Evolutionary conservation across 2,113 vertebrate genomes (phyloP), one percentile per base, ranked within the genome.

Genomic region (Mustelus asterias): DNA sequence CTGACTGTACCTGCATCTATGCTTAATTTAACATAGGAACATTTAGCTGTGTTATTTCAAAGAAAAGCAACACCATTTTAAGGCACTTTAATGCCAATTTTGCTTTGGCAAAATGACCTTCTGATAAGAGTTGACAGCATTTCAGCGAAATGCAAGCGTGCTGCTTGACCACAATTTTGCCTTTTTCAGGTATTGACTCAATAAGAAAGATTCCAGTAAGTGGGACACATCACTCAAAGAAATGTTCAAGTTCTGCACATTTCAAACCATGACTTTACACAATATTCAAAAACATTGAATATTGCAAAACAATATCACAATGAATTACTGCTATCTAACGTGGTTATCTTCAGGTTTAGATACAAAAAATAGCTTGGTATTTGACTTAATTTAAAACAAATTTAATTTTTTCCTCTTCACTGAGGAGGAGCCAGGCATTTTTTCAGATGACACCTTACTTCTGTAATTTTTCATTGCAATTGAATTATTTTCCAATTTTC

Each of bases 41-140:
- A 37, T 69, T 94, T 94, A 70, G 69, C 70, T 65, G 22, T 44
- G 41, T 26, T 94, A 94, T 94, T 94, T 48, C 41, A 94, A 48
- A 94, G 93, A 41, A 41, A 48, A 94, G 44, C 93, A 94, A 20
- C 37, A 48, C 65, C 24, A 94, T 70, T 70, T 94, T 22, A 70
- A 94, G 63, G 18, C 37, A 94, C 93, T 44, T 44, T 41, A 44
- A 70, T 70, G 93, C 93, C 65, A 94, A 44, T 94, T 70, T 44
- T 48, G 41, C 9, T 94, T 94, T 70, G 65, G 37, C 10, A 24
- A 22, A 72, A 70, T 70, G 93, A 26, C 65, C 65, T n/a, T 70
- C 37, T 67, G 70, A 70, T 48, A 69, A 70, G 48, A 94, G 65
- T 37, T 22, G 90, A 63, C 90, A 94, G 60, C 90, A 94, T 63